Base-by-base conservation (phyloP, 2,888 invertebrate genomes). In the Lasioglossum pauxillum region DNA sequence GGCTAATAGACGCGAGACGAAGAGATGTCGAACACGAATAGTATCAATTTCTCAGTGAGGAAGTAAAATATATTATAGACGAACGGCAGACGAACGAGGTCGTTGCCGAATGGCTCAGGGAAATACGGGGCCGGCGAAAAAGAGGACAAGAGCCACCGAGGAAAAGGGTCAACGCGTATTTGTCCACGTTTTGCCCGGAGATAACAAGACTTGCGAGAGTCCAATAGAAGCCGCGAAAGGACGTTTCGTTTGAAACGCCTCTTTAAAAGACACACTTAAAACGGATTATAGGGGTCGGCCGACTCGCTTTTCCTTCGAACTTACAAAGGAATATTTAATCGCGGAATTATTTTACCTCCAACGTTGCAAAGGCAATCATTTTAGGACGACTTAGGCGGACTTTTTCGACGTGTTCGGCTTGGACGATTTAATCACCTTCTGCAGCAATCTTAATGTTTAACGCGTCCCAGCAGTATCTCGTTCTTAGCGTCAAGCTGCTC, bases 311-410 rank as follows among this genome's bases (percentile, higher is more conserved):
- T 49, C 69, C 27, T 69, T 31, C 31, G 64, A 76, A 80, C 35
- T 64, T 35, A 79, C 87, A 84, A 88, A 84, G 77, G 81, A 87
- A 89, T 86, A 86, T 64, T 79, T 83, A 79, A 89, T 89, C 72
- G 79, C 27, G 72, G 38, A 46, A 80, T 83, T 81, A 78, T 80
- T 78, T 71, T 46, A n/a, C 31, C n/a, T 72, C n/a, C 77, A 23
- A 44, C 53, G 3, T 19, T n/a, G 27, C 67, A n/a, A 35, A 57
- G 14, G 14, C 53, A 27, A 60, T 82, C 49, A 14, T 27, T 81
- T 78, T 64, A 31, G 27, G 2, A 23, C 5, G 23, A 38, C 38
- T 69, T 38, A 10, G 27, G 16, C n/a, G 57, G n/a, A 57, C 57
- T n/a, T n/a, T 57, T 57, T 57, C n/a, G n/a, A 0, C 57, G n/a